phyloP scores from a whole-genome alignment of 2,888 invertebrate species.

The Dromius quadrimaculatus region DNA sequence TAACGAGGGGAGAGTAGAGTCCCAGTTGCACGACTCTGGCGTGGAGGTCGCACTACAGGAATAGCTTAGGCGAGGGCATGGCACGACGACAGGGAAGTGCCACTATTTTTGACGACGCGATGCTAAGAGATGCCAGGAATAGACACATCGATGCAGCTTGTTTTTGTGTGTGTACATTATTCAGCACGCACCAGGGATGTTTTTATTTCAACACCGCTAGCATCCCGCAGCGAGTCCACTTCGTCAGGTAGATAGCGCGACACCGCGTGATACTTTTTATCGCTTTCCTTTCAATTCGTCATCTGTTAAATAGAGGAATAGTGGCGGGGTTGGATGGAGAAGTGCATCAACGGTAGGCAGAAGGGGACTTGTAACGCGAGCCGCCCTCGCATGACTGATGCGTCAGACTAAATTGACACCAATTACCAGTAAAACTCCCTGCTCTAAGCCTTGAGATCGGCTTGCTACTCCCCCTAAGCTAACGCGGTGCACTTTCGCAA shows the following conservation, averaged over 20 bases:
- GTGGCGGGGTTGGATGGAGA: slow-evolving; percentile 27
- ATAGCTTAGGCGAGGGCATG: slow-evolving; percentile 46
- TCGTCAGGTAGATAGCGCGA: slow-evolving; percentile 50
- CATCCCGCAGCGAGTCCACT: slow-evolving; percentile 50
- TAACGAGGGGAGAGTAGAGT: slow-evolving; percentile 33
- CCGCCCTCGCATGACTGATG: slow-evolving; percentile 67
- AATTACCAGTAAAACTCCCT: slow-evolving; percentile 74
- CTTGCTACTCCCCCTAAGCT: slow-evolving; percentile 59
- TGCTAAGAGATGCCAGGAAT: slow-evolving; percentile 56
- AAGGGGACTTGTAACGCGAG: slow-evolving; percentile 57
- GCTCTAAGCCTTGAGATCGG: slow-evolving; percentile 59
- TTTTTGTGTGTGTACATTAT: slow-evolving; percentile 53
- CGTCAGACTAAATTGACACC: slow-evolving; percentile 76
- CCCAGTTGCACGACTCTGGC: slow-evolving; percentile 29
- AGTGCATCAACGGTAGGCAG: slow-evolving; percentile 13
- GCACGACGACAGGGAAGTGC: slow-evolving; percentile 64
- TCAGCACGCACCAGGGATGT: slow-evolving; percentile 54
- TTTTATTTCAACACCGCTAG: slow-evolving; percentile 55
- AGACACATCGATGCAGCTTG: slow-evolving; percentile 51
- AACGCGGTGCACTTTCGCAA: slow-evolving; percentile 62
- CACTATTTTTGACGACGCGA: slow-evolving; percentile 66
- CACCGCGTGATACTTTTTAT: slow-evolving; percentile 53
- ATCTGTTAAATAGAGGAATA: slow-evolving; percentile 52
- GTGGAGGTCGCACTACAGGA: slow-evolving; percentile 47
- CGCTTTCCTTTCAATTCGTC: slow-evolving; percentile 53